Base-by-base conservation (phyloP, 1,140 invertebrate genomes). In the Heliconius nattereri region DNA sequence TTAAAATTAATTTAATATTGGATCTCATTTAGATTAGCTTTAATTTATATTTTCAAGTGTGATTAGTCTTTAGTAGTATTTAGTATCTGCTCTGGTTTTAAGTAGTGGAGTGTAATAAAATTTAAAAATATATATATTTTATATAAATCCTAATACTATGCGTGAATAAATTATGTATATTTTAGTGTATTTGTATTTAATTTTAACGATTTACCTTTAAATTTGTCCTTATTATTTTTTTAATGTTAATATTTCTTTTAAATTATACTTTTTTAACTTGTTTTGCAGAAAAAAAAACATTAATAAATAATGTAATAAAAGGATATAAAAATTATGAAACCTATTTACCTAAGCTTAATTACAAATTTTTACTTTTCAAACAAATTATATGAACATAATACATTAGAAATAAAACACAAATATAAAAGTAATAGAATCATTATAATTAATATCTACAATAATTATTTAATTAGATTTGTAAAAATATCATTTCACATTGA, bases 371-470 rank as follows among this genome's bases (percentile, higher is more conserved):
- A 52, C 5, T 52, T 20, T 52, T 52, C 19, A 52, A 52, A 20
- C 6, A 52, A 20, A 52, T 52, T 52, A 52, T 52, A 52, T 20
- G 16, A 52, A 52, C 7, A 57, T 23, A 9, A 57, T 11, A 23
- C 0, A 80, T 73, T 77, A 66, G 2, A 78, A 78, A 81, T 81
- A 78, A 84, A 84, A 81, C 60, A 78, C 80, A 71, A 73, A 52
- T 80, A 71, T 76, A 49, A 76, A 81, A 49, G 76, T 76, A 77
- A 78, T 78, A 81, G 37, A 73, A 81, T 78, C 75, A 79, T 84
- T 84, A 70, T 81, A 77, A 77, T 23, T 78, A 78, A 71, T 85
- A 85, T 87, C 86, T 87, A 92, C 82, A 89, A 87, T 88, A 90
- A 86, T 82, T 60, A 80, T 77, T 82, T 75, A 81, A 79, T 83